These are phyloP conservation scores for Styela plicata DNA, from an alignment of 23 tunicate species.

Conservation along the genomic window DNA sequence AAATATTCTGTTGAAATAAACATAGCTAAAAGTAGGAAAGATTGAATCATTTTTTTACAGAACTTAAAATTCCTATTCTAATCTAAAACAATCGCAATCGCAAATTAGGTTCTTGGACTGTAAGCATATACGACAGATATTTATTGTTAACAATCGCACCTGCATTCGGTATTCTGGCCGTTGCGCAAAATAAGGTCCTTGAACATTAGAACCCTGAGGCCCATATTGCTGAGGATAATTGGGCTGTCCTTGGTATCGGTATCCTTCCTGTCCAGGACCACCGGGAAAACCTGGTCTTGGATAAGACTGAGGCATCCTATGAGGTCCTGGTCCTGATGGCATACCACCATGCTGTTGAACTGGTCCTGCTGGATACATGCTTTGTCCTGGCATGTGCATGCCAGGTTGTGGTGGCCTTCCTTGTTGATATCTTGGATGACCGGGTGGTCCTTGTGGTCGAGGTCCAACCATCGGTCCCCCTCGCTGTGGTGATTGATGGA, in stretches of 20 bases:
- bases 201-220: too few relatives aligned
- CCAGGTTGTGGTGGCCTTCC: not conserved
- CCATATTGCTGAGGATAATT: not conserved
- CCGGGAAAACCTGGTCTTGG: constrained; percentile 19
- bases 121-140: too few relatives aligned
- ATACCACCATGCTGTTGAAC: constrained; percentile 32
- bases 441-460: not conserved
- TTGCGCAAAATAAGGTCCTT: not conserved
- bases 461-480: not conserved
- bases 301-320: not conserved
- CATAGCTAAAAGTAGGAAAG: too few relatives aligned
- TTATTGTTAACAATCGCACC: too few relatives aligned
- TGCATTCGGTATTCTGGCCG: not conserved
- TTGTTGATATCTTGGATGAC: not conserved
- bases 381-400: not conserved
- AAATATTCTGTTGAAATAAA: too few relatives aligned
- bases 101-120: too few relatives aligned
- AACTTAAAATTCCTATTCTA: too few relatives aligned
- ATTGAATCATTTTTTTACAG: too few relatives aligned
- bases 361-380: not conserved
- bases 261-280: constrained; percentile 4
- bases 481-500: not conserved
- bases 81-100: too few relatives aligned
- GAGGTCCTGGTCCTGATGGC: constrained; percentile 33
- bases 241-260: constrained; percentile 12